A percentile compares a stretch with the other conserved stretches of the same genome.
These are phyloP conservation scores for Darevskia mixta DNA, from an alignment of 2,797 vertebrate species.

Conservation along the genomic window DNA sequence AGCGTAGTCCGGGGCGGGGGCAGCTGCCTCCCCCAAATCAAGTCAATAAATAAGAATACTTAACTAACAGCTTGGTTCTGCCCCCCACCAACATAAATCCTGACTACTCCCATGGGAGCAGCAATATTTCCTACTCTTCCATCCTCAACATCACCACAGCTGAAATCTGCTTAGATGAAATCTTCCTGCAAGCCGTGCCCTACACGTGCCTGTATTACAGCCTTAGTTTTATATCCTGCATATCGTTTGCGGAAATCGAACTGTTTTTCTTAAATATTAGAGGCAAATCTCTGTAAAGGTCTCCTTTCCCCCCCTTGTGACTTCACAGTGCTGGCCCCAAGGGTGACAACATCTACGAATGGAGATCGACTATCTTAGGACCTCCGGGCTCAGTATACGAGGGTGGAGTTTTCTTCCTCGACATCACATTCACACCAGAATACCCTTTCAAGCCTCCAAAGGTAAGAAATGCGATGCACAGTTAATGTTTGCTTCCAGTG, in stretches of 20 bases:
- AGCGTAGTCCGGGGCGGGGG: too few species aligned
- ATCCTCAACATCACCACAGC: neutral
- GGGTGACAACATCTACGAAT: constrained; percentile 97
- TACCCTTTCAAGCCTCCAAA: constrained; percentile 98
- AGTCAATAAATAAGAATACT: too few species aligned
- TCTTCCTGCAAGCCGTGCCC: neutral
- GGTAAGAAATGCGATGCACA: constrained; percentile 78
- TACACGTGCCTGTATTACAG: neutral
- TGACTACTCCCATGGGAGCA: neutral
- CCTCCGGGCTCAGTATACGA: constrained; percentile 97
- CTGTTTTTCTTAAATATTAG: constrained; percentile 17
- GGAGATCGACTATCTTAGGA: constrained; percentile 95
- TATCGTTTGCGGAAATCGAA: constrained; percentile 5
- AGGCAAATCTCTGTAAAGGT: constrained; percentile 26
- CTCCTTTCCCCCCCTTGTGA: constrained; percentile 28
- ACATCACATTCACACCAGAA: constrained; percentile 95
- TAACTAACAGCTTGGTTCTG: too few species aligned
- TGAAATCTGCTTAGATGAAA: neutral
- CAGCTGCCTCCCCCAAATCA: too few species aligned
- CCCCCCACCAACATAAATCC: too few species aligned
- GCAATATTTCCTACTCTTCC: neutral
- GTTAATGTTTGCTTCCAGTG: neutral
- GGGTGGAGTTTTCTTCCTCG: constrained; percentile 95
- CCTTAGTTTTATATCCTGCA: constrained; percentile 20
- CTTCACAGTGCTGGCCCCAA: constrained; percentile 90